A percentile compares a stretch with the other conserved stretches of the same genome.
Conservation (phyloP, 2,113 vertebrate species). For the Megalops atlanticus region DNA sequence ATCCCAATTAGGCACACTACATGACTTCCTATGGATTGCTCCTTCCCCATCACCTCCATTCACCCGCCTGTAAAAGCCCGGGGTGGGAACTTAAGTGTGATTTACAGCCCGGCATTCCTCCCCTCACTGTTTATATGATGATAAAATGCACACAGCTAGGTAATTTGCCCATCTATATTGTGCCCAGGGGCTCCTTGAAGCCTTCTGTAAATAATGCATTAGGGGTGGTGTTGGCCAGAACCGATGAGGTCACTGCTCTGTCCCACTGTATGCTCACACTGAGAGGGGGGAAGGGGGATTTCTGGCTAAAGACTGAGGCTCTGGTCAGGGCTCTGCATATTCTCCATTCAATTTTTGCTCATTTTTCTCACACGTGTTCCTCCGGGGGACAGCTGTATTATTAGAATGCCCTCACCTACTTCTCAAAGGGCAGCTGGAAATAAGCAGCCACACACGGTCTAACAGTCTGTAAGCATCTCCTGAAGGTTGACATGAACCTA, state of each 20-base stretch:
- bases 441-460: neutral
- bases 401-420: neutral
- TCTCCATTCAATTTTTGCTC: neutral
- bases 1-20: neutral
- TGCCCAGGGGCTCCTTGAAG: constrained; percentile 43
- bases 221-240: constrained; percentile 47
- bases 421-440: neutral
- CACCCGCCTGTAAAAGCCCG: neutral
- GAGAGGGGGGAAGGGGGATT: neutral
- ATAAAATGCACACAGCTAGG: constrained; percentile 37
- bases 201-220: constrained; percentile 41
- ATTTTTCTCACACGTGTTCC: neutral
- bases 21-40: neutral
- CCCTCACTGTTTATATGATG: constrained; percentile 19
- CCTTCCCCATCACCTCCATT: neutral
- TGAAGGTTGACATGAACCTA: neutral
- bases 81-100: constrained; percentile 11
- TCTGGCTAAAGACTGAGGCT: neutral
- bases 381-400: neutral
- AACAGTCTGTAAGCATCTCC: neutral
- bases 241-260: neutral
- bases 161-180: constrained; percentile 34
- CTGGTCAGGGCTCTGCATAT: neutral
- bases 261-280: neutral
- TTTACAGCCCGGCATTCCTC: constrained; percentile 17